Evolutionary conservation across 1,140 invertebrate genomes (phyloP), one percentile per base, ranked within the genome.

Genomic region (Arion vulgaris): DNA sequence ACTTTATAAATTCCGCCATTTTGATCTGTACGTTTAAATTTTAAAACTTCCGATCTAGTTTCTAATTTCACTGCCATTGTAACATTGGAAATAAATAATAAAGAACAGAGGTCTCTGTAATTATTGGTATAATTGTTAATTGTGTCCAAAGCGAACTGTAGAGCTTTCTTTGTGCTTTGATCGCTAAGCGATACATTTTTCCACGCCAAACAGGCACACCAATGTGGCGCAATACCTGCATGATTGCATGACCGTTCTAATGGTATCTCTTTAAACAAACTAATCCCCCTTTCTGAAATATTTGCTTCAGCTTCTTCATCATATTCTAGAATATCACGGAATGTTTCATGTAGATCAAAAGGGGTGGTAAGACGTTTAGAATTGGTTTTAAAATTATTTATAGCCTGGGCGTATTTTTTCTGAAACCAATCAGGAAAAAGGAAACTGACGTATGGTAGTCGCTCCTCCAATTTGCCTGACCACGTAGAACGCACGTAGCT

Each of bases 121-220:
- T 26, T 11, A 7, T 71, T 19, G 0, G 84, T 85, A 45, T 68
- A 78, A 11, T 49, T 49, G 69, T 85, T 87, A 62, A 87, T 85
- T 2, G 49, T 45, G 19, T 57, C 57, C 11, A 87, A 32, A 0
- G 79, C 84, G 0, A 84, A 32, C 23, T 73, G 23, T 26, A 77
- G 80, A 17, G 82, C 75, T 34, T 23, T 26, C 68, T 82, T 19
- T 57, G 26, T 23, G 23, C 23, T 23, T 57, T 23, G 17, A 57
- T 57, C 53, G 26, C 23, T 57, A n/a, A n/a, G n/a, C n/a, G n/a
- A n/a, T 57, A 57, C 53, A 4, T 83, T n/a, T 53, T 62, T 78
- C 82, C 96, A 98, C 4, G 94, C 94, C 5, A 98, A 92, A 88
- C 97, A 99, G n/a, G 96, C 95, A 88, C 98, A 99, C 97, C 97